Conservation (phyloP, 2,888 invertebrate species). For the Lymantria monacha region DNA sequence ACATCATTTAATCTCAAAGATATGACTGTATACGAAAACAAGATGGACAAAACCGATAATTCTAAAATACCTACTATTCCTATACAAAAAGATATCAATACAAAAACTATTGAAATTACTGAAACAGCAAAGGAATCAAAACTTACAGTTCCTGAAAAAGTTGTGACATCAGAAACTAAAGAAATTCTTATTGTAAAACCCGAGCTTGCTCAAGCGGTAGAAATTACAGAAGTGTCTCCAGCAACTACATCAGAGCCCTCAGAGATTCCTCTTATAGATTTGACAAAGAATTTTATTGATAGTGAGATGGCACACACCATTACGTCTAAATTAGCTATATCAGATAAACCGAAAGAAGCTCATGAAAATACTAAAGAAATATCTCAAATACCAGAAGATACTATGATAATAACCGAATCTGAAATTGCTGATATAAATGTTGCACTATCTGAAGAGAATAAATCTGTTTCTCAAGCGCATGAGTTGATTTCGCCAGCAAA, state of each 20-base stretch:
- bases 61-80: background rate
- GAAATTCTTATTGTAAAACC: constrained; percentile 11
- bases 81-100: background rate
- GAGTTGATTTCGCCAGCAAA: background rate
- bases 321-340: constrained; percentile 21
- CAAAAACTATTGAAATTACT: background rate
- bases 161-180: background rate
- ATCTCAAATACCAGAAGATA: background rate
- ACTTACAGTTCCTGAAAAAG: background rate
- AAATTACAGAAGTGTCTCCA: constrained; percentile 15
- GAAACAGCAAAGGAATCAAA: background rate
- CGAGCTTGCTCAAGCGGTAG: constrained; percentile 16
- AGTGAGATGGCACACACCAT: constrained; percentile 46
- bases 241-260: constrained; percentile 11
- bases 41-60: background rate
- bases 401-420: background rate
- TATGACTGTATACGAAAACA: background rate
- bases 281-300: constrained; percentile 41
- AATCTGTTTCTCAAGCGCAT: background rate
- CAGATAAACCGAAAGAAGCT: constrained; percentile 2
- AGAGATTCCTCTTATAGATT: constrained; percentile 31
- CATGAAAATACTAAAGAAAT: constrained; percentile 12
- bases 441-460: background rate
- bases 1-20: background rate
- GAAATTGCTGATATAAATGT: background rate